Percentiles rank a stretch among this genome's conserved stretches.
Conservation (phyloP, 2,797 vertebrate genomes). For the Argentina silus region DNA sequence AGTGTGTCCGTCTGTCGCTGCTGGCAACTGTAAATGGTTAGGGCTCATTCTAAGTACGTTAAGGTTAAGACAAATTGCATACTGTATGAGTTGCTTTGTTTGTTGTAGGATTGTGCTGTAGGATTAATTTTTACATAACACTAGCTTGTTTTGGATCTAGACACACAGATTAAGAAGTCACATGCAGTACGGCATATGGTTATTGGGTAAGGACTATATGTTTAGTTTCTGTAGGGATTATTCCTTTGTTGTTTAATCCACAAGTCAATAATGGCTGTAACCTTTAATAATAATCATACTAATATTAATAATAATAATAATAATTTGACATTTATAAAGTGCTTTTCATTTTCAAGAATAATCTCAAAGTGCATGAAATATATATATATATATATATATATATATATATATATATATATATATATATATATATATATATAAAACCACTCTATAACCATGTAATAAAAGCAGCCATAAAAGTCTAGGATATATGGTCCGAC, state of each 20-base stretch:
- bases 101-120: slow-evolving; percentile 29
- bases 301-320: not conserved
- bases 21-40: too few species aligned
- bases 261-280: not conserved
- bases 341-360: too few species aligned
- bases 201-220: not conserved
- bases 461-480: too few species aligned
- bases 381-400: too few species aligned
- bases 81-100: slow-evolving; percentile 28
- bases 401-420: too few species aligned
- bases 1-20: not conserved
- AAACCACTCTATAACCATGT: too few species aligned
- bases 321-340: too few species aligned
- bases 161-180: not conserved
- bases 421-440: too few species aligned
- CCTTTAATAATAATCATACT: not conserved
- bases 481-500: too few species aligned
- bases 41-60: too few species aligned
- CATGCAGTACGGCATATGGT: not conserved
- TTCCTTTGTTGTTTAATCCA: slow-evolving; percentile 10
- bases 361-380: too few species aligned
- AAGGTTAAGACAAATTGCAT: not conserved
- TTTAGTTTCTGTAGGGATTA: slow-evolving; percentile 26
- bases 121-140: not conserved
- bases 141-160: not conserved